phyloP scores from a whole-genome alignment of 2,888 invertebrate species.

The Andrena chrysosceles region DNA sequence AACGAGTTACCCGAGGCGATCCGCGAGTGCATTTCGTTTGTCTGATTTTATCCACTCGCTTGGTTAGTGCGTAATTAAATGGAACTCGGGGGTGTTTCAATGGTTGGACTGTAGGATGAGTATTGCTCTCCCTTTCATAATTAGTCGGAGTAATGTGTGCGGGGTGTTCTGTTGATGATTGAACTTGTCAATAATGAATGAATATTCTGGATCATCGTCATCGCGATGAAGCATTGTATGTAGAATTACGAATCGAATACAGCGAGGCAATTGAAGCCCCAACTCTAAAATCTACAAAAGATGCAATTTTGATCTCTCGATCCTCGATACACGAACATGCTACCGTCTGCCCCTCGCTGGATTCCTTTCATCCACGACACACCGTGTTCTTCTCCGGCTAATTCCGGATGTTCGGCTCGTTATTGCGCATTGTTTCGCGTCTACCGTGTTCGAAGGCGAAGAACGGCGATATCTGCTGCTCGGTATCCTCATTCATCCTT shows the following conservation, averaged over 20 bases:
- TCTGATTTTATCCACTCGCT: conserved; percentile 43
- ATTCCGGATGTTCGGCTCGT: conserved; percentile 52
- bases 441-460: conserved; percentile 55
- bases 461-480: conserved; percentile 50
- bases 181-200: too few relatives aligned
- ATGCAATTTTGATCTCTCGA: too few relatives aligned
- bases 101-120: not conserved
- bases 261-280: too few relatives aligned
- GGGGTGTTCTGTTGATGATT: too few relatives aligned
- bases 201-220: too few relatives aligned
- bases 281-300: too few relatives aligned
- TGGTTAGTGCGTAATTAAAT: conserved; percentile 27
- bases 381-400: conserved; percentile 26
- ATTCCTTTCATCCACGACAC: not conserved
- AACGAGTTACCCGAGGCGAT: conserved; percentile 56
- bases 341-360: not conserved
- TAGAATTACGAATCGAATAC: too few relatives aligned
- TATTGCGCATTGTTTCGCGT: conserved; percentile 62
- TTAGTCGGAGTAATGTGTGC: too few relatives aligned
- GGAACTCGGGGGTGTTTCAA: not conserved
- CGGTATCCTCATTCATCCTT: conserved; percentile 59
- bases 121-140: not conserved
- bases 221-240: too few relatives aligned
- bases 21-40: conserved; percentile 51
- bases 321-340: too few relatives aligned